Percentiles rank a stretch among this genome's conserved stretches.
phyloP scores from a whole-genome alignment of 2,888 invertebrate genomes.

The Heliconius ethilla region DNA sequence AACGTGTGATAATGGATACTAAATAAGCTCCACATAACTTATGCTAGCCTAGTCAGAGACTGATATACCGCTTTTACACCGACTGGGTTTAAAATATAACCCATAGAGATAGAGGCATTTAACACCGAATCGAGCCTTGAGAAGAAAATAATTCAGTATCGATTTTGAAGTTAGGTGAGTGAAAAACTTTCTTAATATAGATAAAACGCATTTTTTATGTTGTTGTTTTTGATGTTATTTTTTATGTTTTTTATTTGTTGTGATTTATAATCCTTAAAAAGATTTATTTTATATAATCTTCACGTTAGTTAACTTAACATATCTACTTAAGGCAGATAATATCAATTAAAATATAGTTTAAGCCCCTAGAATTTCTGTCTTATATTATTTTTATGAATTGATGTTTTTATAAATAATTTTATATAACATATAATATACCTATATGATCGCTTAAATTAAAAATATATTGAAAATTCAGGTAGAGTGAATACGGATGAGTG shows the following conservation, averaged over 20 bases:
- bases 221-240: too few species aligned
- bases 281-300: neutral
- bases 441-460: too few species aligned
- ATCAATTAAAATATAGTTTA: too few species aligned
- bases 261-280: neutral
- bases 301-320: neutral
- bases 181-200: neutral
- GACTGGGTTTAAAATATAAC: neutral
- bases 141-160: neutral
- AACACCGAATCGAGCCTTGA: neutral
- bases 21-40: neutral
- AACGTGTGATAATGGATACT: slow-evolving; percentile 3
- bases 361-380: too few species aligned
- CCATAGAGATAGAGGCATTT: neutral
- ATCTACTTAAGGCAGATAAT: too few species aligned
- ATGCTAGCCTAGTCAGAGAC: slow-evolving; percentile 7
- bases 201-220: neutral
- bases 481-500: too few species aligned
- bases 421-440: too few species aligned
- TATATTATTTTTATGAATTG: too few species aligned
- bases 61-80: neutral
- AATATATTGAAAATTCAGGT: too few species aligned
- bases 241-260: too few species aligned
- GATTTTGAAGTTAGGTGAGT: neutral
- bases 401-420: too few species aligned